These are phyloP conservation scores for Autographa pulchrina DNA, from an alignment of 2,888 invertebrate species.

Conservation along the genomic window DNA sequence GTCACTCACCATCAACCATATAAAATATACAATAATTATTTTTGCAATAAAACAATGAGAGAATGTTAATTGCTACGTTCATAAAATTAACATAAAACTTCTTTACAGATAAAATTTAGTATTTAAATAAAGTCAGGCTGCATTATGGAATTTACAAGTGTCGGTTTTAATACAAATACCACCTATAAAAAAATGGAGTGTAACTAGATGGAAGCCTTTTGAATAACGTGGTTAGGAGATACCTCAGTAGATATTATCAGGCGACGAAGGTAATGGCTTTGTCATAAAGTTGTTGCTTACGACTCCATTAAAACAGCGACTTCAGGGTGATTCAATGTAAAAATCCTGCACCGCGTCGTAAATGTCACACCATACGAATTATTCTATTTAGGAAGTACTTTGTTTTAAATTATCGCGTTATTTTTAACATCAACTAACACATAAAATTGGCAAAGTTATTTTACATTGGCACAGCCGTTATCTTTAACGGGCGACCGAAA, in stretches of 20 bases:
- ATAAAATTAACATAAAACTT: slow-evolving; percentile 37
- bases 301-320: slow-evolving; percentile 56
- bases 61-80: slow-evolving; percentile 33
- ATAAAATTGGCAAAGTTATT: slow-evolving; percentile 66
- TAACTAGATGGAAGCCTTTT: slow-evolving; percentile 34
- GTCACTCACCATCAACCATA: not conserved
- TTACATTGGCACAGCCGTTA: slow-evolving; percentile 66
- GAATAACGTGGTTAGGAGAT: slow-evolving; percentile 34
- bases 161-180: slow-evolving; percentile 29
- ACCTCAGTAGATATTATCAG: slow-evolving; percentile 44
- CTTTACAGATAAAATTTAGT: slow-evolving; percentile 37
- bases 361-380: slow-evolving; percentile 41
- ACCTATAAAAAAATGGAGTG: slow-evolving; percentile 25
- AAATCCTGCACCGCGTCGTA: slow-evolving; percentile 43
- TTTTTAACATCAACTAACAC: slow-evolving; percentile 53
- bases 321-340: slow-evolving; percentile 50
- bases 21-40: slow-evolving; percentile 28
- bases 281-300: slow-evolving; percentile 57
- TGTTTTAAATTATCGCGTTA: slow-evolving; percentile 50
- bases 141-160: slow-evolving; percentile 24
- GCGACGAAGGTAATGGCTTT: slow-evolving; percentile 46
- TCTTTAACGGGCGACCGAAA: slow-evolving; percentile 64
- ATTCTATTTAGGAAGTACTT: slow-evolving; percentile 32
- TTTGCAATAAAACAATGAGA: slow-evolving; percentile 22
- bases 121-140: slow-evolving; percentile 41